Evolutionary conservation across 1,140 invertebrate species (phyloP).

Genomic region (Drosophila paulistorum): DNA sequence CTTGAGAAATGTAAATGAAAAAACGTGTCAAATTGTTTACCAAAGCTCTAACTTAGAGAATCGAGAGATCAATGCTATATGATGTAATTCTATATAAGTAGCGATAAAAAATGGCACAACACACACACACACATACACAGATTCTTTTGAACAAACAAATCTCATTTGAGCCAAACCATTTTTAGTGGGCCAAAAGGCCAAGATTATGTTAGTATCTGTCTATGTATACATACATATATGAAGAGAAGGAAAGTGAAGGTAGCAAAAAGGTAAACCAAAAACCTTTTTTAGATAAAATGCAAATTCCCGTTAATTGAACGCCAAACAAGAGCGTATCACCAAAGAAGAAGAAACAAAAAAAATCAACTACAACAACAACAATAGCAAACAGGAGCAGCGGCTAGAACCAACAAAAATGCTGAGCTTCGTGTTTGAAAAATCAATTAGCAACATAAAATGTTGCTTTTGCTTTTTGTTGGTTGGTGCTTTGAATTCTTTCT

Average conservation of each 20-base stretch:
- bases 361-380: constrained; percentile 31
- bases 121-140: neutral
- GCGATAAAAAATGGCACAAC: neutral
- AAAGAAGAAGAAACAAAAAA: neutral
- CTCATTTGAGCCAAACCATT: constrained; percentile 13
- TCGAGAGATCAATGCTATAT: constrained; percentile 58
- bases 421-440: constrained; percentile 58
- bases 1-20: neutral
- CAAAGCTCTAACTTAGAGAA: neutral
- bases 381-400: neutral
- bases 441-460: constrained; percentile 74
- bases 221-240: neutral
- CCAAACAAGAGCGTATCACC: constrained; percentile 61
- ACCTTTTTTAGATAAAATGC: constrained; percentile 65
- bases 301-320: constrained; percentile 75
- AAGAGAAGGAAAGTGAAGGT: constrained; percentile 18
- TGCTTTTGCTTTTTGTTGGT: constrained; percentile 11
- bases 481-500: constrained; percentile 36
- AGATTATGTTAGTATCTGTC: constrained; percentile 35
- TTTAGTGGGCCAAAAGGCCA: constrained; percentile 11
- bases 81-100: constrained; percentile 41
- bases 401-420: constrained; percentile 27
- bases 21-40: constrained; percentile 41
- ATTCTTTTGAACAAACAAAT: constrained; percentile 1
- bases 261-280: constrained; percentile 24